Percentiles rank a stretch among this genome's conserved stretches.
Conservation (phyloP, 1,140 invertebrate genomes). For the Lamellibrachia luymesi region DNA sequence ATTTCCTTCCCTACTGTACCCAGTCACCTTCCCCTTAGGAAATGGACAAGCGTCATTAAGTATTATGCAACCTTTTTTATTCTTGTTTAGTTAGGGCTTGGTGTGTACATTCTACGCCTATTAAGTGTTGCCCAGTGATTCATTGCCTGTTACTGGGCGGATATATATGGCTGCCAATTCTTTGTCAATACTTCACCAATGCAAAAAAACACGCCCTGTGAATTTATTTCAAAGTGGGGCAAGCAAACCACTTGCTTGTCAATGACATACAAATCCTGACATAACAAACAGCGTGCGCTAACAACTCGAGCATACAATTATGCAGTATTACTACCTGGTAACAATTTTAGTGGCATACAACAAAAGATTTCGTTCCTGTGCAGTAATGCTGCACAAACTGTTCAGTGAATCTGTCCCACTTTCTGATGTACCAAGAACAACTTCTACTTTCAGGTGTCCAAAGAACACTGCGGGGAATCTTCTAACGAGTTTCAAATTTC, state of each 20-base stretch:
- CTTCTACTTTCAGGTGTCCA: neutral
- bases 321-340: neutral
- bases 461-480: neutral
- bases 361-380: neutral
- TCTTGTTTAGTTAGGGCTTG: neutral
- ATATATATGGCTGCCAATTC: neutral
- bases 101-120: neutral
- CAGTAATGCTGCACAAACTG: neutral
- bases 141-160: neutral
- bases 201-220: neutral
- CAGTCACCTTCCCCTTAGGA: neutral
- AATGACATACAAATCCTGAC: neutral
- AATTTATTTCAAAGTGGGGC: neutral
- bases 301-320: neutral
- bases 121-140: neutral
- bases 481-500: neutral
- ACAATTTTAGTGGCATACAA: neutral
- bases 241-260: neutral
- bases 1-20: neutral
- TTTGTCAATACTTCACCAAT: neutral
- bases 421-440: neutral
- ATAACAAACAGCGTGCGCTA: neutral
- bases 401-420: neutral
- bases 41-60: neutral
- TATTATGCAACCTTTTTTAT: neutral